Conservation (phyloP, 2,113 vertebrate species). For the Meles meles region DNA sequence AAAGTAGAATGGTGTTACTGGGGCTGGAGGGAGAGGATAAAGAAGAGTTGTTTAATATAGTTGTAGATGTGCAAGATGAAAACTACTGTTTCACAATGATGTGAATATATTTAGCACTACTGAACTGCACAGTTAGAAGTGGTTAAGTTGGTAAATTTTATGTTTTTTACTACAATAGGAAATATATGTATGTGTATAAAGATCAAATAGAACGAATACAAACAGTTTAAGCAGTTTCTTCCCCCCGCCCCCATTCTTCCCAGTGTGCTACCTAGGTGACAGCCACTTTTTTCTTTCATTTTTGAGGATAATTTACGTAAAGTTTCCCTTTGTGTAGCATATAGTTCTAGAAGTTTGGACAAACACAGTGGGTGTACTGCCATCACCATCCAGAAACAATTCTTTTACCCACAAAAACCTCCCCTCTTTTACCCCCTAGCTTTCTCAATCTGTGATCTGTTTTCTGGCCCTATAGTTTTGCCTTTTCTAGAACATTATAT, state of each 20-base stretch:
- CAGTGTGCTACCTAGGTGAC: background rate
- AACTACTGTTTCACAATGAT: background rate
- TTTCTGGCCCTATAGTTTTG: background rate
- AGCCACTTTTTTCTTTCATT: background rate
- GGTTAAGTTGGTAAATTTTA: background rate
- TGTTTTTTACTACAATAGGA: background rate
- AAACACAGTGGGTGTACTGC: background rate
- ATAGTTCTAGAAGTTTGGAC: background rate
- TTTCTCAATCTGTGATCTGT: background rate
- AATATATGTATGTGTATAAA: background rate
- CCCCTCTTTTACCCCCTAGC: too few relatives aligned
- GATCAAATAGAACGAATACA: background rate
- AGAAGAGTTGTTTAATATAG: background rate
- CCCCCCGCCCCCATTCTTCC: background rate
- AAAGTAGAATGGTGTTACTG: background rate
- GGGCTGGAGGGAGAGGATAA: background rate
- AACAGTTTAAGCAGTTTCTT: background rate
- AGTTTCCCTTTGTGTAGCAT: slow-evolving; percentile 2
- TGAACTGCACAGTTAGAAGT: background rate
- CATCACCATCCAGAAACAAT: background rate
- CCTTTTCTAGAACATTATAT: background rate
- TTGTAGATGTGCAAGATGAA: background rate
- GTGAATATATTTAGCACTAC: background rate
- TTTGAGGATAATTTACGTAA: background rate
- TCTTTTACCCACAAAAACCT: background rate